phyloP scores from a whole-genome alignment of 2,888 invertebrate species.

The Drosophila anceps region DNA sequence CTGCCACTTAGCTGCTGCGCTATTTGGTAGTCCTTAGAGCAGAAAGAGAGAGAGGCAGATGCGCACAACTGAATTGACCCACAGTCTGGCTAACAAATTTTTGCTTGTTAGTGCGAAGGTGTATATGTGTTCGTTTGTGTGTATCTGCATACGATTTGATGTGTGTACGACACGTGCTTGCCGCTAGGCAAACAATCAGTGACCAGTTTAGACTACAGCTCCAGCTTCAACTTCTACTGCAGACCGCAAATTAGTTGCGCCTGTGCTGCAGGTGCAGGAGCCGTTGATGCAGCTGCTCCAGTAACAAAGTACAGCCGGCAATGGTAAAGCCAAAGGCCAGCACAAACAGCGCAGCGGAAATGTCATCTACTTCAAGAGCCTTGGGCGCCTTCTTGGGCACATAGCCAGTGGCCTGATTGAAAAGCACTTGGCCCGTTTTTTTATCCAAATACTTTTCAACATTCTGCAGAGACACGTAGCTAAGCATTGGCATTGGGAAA shows the following conservation, averaged over 20 bases:
- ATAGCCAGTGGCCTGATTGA: constrained; percentile 67
- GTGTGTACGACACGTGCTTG: constrained; percentile 42
- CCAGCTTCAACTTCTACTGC: constrained; percentile 19
- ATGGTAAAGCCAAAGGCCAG: constrained; percentile 75
- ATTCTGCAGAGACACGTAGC: constrained; percentile 42
- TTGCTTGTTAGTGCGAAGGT: constrained; percentile 20
- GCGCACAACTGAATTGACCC: constrained; percentile 18
- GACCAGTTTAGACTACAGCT: constrained; percentile 27
- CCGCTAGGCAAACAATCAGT: constrained; percentile 55
- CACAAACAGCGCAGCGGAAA: constrained; percentile 82
- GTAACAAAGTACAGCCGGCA: constrained; percentile 64
- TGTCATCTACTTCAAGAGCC: constrained; percentile 77
- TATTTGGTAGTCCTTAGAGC: constrained; percentile 2
- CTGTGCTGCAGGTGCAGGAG: constrained; percentile 26
- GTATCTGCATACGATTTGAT: constrained; percentile 16
- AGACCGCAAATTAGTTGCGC: constrained; percentile 57
- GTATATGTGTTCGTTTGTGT: constrained; percentile 3
- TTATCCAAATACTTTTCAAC: constrained; percentile 75
- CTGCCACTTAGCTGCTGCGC: constrained; percentile 38
- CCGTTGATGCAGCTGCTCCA: constrained; percentile 59
- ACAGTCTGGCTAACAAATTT: constrained; percentile 37
- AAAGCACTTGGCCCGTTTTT: constrained; percentile 73
- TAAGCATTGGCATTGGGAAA: not conserved
- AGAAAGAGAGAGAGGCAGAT: not conserved
- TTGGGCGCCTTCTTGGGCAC: constrained; percentile 70